Percentiles rank a stretch among this genome's conserved stretches.
These are phyloP conservation scores for Leptobrachium ailaonicum DNA, from an alignment of 2,113 vertebrate species.

Conservation along the genomic window DNA sequence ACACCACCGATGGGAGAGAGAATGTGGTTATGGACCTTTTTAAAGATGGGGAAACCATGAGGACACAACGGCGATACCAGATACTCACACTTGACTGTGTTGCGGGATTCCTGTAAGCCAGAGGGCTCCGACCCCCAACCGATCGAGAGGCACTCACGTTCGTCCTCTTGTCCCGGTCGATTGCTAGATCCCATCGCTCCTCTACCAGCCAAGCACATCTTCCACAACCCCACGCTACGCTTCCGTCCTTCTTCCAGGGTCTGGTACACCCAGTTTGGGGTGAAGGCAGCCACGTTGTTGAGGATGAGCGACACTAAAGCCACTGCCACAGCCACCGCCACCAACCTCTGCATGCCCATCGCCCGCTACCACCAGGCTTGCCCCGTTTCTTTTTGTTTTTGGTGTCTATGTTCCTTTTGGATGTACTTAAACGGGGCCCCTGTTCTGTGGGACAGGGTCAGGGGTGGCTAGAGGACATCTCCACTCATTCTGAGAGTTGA, in stretches of 20 bases:
- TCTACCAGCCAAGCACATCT: conserved; percentile 78
- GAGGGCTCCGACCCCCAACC: conserved; percentile 89
- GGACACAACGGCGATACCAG: background rate
- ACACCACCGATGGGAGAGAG: no score
- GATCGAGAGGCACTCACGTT: conserved; percentile 77
- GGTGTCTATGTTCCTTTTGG: no score
- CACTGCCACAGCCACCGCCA: conserved; percentile 87
- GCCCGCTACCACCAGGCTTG: conserved; percentile 52
- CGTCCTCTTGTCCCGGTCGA: conserved; percentile 63
- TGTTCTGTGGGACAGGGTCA: conserved; percentile 29
- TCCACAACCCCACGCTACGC: conserved; percentile 93
- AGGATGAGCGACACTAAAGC: conserved; percentile 91
- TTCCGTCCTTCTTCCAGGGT: conserved; percentile 85
- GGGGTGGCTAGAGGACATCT: conserved; percentile 88
- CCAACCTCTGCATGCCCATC: conserved; percentile 91
- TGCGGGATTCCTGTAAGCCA: conserved; percentile 91
- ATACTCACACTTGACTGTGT: conserved; percentile 94
- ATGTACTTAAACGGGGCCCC: conserved; percentile 18
- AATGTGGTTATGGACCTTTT: no score
- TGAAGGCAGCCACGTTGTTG: conserved; percentile 91
- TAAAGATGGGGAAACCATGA: no score
- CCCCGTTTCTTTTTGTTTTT: background rate
- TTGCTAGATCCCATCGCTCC: conserved; percentile 58
- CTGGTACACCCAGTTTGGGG: conserved; percentile 93
- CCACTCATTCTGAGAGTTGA: conserved; percentile 84